Base-by-base conservation (phyloP, 2,888 invertebrate genomes). In the Hyles lineata region DNA sequence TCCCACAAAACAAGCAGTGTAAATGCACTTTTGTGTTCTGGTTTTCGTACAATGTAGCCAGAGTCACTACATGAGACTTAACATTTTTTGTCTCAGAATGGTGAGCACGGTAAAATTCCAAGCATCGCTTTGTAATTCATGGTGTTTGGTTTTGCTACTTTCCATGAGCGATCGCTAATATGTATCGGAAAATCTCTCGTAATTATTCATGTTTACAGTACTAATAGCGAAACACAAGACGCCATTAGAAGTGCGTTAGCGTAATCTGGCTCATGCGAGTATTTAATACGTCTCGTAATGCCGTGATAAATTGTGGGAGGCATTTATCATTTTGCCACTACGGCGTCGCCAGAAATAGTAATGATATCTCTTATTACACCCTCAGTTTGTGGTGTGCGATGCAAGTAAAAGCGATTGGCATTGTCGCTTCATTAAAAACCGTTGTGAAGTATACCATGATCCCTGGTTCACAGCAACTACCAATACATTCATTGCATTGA, bases 321-420 rank as follows among this genome's bases (percentile, higher is more conserved):
- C 67, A 67, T 67, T 43, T 67, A 67, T 67, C 67, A 67, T 67
- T 50, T 43, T 67, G 43, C 23, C 67, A 67, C 67, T 67, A 50
- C 43, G 6, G 15, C 23, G 67, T 21, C 63, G 43, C 23, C 25
- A 25, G 50, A 32, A 63, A 58, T 32, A 67, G 67, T 23, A 23
- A 35, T 70, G 58, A 59, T 70, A 58, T 70, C 60, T 60, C 35
- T 61, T 50, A 71, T 35, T 21, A 76, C 76, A 73, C 19, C 1
- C 52, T 50, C 23, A 23, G 11, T 67, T 23, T 50, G 43, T 23
- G 67, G 67, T 67, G 11, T 25, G 15, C 50, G 23, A 17, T 17
- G 23, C 1, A 23, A 21, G 23, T 17, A 11, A 6, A 21, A 67
- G 67, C 67, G 67, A 55, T 55, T 55, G 5, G 55, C n/a, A 7